Evolutionary conservation across 92 coral and sea anemone species (phyloP), one percentile per base, ranked within the genome.

Genomic region (Paramuricea clavata): DNA sequence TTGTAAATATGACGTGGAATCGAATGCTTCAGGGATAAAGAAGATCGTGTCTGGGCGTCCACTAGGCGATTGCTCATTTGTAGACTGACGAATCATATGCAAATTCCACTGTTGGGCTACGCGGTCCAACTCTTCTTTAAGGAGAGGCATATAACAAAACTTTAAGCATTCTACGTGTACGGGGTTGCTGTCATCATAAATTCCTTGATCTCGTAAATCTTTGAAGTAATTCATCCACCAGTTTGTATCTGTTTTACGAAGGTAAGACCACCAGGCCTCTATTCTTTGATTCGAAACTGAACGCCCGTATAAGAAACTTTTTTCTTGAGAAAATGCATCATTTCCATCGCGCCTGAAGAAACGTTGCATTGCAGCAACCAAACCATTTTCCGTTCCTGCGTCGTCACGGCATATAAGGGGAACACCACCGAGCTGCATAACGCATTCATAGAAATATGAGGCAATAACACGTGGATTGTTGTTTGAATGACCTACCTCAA

Each of bases 151-250:
- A 49, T 5, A 89, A 83, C 92, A 89, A 75, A 74, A 89, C 92
- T 83, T 89, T 83, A 89, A 67, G 62, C 92, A 89, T 64, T 89
- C 92, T 28, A 89, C 88, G 61, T 89, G 88, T 67, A 85, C 34
- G 9, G 86, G 81, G 64, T 78, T 50, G 49, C 64, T 69, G 19
- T 85, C 86, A 77, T 72, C 65, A 77, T 77, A 89, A 36, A 76
- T 41, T 22, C 90, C 93, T 61, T 50, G 36, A n/a, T n/a, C n/a
- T n/a, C n/a, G n/a, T n/a, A n/a, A n/a, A n/a, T n/a, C n/a, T n/a
- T n/a, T n/a, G n/a, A 91, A 91, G 22, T 87, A 83, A 21, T 83
- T 87, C 22, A 82, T 91, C 91, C 93, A 91, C 90, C 90, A 91
- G 36, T 91, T 84, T 16, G 87, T 69, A 3, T 57, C 81, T 22